These are phyloP conservation scores for Perca schrenkii DNA, from an alignment of 2,113 vertebrate species.

Conservation along the genomic window DNA sequence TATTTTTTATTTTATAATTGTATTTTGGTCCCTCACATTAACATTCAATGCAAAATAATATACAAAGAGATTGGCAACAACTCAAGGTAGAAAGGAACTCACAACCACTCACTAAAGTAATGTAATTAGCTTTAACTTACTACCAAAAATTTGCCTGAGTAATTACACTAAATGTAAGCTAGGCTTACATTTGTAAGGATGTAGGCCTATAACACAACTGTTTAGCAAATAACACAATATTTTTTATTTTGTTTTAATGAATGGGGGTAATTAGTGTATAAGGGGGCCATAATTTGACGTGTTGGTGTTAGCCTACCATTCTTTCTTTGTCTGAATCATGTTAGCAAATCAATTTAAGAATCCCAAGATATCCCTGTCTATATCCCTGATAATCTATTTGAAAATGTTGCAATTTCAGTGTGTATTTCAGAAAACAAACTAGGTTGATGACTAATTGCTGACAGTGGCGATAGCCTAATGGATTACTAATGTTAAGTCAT, in stretches of 20 bases:
- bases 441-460: neutral
- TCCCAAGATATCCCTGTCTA: neutral
- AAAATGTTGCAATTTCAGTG: neutral
- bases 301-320: neutral
- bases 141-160: neutral
- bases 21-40: constrained; percentile 1
- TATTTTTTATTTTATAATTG: too few relatives aligned
- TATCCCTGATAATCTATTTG: neutral
- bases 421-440: too few relatives aligned
- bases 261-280: too few relatives aligned
- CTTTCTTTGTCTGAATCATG: neutral
- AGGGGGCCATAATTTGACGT: neutral
- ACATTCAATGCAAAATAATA: constrained; percentile 67
- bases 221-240: neutral
- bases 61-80: constrained; percentile 69
- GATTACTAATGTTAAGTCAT: neutral
- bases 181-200: neutral
- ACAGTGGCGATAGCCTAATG: neutral
- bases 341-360: neutral
- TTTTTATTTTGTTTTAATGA: too few relatives aligned
- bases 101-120: neutral
- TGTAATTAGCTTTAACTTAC: neutral
- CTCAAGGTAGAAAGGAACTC: constrained; percentile 55
- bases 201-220: neutral
- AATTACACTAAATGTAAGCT: neutral